Evolutionary conservation across 2,888 invertebrate species (phyloP).

Genomic region (Melinaea menophilus): DNA sequence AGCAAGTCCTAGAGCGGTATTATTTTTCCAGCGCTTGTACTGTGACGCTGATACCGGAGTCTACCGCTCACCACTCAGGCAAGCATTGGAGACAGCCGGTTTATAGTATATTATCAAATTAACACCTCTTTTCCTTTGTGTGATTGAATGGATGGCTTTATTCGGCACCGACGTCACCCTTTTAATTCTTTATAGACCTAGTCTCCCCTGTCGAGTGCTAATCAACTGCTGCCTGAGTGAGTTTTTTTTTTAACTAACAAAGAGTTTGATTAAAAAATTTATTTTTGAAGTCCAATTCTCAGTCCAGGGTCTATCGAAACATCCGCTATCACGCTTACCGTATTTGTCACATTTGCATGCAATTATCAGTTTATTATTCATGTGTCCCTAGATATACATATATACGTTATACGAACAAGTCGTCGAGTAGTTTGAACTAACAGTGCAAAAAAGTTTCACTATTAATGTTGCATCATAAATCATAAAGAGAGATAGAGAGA

Average conservation of each 20-base stretch:
- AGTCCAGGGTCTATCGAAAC: slow-evolving; percentile 35
- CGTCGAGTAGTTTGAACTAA: slow-evolving; percentile 58
- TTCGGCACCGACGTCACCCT: slow-evolving; percentile 53
- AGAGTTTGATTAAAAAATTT: slow-evolving; percentile 59
- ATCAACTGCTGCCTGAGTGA: slow-evolving; percentile 78
- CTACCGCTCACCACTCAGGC: slow-evolving; percentile 87
- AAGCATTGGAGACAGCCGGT: slow-evolving; percentile 81
- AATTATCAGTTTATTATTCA: slow-evolving; percentile 62
- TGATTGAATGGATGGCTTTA: slow-evolving; percentile 74
- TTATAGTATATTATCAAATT: slow-evolving; percentile 74
- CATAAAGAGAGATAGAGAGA: slow-evolving; percentile 42
- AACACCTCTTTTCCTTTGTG: slow-evolving; percentile 70
- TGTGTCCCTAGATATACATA: slow-evolving; percentile 50
- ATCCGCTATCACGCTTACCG: slow-evolving; percentile 64
- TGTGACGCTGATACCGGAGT: slow-evolving; percentile 83
- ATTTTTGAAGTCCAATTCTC: slow-evolving; percentile 75
- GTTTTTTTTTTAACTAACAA: slow-evolving; percentile 63
- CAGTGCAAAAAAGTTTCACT: slow-evolving; percentile 56
- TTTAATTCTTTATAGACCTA: slow-evolving; percentile 49
- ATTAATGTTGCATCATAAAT: slow-evolving; percentile 41
- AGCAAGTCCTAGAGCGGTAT: slow-evolving; percentile 72
- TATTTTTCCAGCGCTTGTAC: slow-evolving; percentile 88
- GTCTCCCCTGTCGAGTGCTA: slow-evolving; percentile 63
- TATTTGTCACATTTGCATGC: slow-evolving; percentile 69
- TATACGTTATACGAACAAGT: slow-evolving; percentile 18